Evolutionary conservation across 2,888 invertebrate species (phyloP).

Genomic region (Eubasilissa splendida): DNA sequence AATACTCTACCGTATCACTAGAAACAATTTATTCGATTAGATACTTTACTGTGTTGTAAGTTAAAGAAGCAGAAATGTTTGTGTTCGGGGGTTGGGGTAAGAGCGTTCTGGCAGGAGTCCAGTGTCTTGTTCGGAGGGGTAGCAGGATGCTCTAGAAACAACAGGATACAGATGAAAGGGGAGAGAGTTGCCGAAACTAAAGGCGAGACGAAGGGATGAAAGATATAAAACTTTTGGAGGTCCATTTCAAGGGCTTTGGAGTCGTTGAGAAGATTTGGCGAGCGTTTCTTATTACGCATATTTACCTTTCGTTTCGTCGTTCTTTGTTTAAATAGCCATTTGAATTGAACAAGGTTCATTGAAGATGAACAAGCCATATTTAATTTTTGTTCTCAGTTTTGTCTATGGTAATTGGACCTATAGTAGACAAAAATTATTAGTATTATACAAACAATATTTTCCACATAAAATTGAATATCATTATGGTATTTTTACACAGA

Average conservation of each 20-base stretch:
- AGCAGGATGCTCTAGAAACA: slow-evolving; percentile 20
- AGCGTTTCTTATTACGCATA: not conserved
- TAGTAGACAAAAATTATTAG: too few relatives aligned
- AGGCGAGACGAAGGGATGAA: slow-evolving; percentile 1
- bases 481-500: too few relatives aligned
- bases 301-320: too few relatives aligned
- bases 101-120: slow-evolving; percentile 7
- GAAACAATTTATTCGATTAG: slow-evolving; percentile 26
- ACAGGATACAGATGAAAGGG: slow-evolving; percentile 26
- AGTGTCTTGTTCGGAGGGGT: slow-evolving; percentile 28
- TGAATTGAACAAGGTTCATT: too few relatives aligned
- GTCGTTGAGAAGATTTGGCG: not conserved
- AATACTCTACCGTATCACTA: not conserved
- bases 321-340: too few relatives aligned
- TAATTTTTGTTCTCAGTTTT: too few relatives aligned
- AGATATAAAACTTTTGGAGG: slow-evolving; percentile 14
- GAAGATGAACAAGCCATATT: too few relatives aligned
- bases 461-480: too few relatives aligned
- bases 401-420: too few relatives aligned
- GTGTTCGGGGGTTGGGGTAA: not conserved
- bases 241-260: slow-evolving; percentile 2
- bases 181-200: slow-evolving; percentile 17
- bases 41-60: not conserved
- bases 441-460: too few relatives aligned
- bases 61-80: slow-evolving; percentile 10